Evolutionary conservation across 2,113 vertebrate genomes (phyloP), one percentile per base, ranked within the genome.

Genomic region (Rallus limicola): DNA sequence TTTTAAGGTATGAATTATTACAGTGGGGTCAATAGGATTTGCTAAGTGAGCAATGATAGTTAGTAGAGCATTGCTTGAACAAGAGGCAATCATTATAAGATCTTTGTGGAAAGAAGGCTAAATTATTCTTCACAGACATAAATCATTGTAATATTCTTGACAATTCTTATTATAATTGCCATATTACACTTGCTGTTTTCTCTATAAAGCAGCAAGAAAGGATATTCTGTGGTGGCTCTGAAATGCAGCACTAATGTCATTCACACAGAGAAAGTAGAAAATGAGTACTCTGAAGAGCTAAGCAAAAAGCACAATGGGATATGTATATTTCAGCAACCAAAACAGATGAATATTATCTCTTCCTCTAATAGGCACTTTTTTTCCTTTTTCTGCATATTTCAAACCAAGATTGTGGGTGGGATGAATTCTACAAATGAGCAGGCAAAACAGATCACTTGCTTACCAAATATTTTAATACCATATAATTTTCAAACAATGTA

Each of bases 101-200:
- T 86, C 36, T 94, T 77, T 78, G 42, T 59, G 53, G 59, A 82
- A 95, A 88, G n/a, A 60, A 77, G 36, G 28, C 34, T 83, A 46
- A 82, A 94, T 89, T 95, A 44, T 76, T 92, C 64, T 91, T 93
- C 63, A 60, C 44, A 86, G 71, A 28, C 67, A 92, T 92, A 93
- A 92, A 60, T 84, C 63, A 79, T 63, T 59, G 53, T 69, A 85
- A 82, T 86, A 86, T 89, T 72, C 67, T 85, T 82, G 48, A 81
- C 40, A 84, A 92, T 92, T 93, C 52, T 71, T 90, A 93, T 67
- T 76, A 63, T 86, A 92, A 90, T 92, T 70, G 42, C 34, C 33
- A 50, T 76, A 69, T 63, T 93, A 36, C 24, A 46, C 59, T 80
- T 82, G 36, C 31, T 88, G 20, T 19, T 94, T 94, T 92, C 56